Evolutionary conservation across 2,113 vertebrate species (phyloP).

Genomic region (Meleagris gallopavo): DNA sequence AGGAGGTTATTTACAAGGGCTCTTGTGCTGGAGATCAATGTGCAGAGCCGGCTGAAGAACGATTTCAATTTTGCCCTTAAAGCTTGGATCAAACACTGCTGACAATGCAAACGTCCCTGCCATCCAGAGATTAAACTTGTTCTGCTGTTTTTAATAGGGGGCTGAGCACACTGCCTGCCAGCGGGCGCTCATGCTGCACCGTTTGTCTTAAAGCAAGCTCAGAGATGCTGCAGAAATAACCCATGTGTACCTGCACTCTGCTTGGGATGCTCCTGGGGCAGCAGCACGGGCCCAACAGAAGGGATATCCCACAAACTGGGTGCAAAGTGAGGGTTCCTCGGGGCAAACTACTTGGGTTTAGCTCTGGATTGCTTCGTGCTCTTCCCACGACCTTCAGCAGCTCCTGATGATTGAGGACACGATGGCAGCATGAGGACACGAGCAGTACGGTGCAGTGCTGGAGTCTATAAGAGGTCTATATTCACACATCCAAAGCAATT

Average conservation of each 20-base stretch:
- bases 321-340: neutral
- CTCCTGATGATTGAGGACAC: neutral
- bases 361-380: neutral
- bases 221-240: neutral
- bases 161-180: slow-evolving; percentile 6
- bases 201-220: neutral
- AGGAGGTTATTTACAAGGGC: slow-evolving; percentile 60
- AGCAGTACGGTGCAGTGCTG: neutral
- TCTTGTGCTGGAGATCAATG: slow-evolving; percentile 45
- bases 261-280: neutral
- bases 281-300: neutral
- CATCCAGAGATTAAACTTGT: slow-evolving; percentile 54
- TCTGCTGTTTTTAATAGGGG: slow-evolving; percentile 41
- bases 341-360: neutral
- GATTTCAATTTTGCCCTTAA: slow-evolving; percentile 62
- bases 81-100: slow-evolving; percentile 66
- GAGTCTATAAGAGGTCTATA: slow-evolving; percentile 27
- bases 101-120: slow-evolving; percentile 31
- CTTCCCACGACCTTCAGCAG: neutral
- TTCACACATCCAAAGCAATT: slow-evolving; percentile 55
- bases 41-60: slow-evolving; percentile 39
- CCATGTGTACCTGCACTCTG: neutral
- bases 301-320: neutral
- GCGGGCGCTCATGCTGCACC: neutral
- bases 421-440: neutral